Percentiles rank a stretch among this genome's conserved stretches.
Conservation (phyloP, 2,888 invertebrate species). For the Monochamus alternatus region DNA sequence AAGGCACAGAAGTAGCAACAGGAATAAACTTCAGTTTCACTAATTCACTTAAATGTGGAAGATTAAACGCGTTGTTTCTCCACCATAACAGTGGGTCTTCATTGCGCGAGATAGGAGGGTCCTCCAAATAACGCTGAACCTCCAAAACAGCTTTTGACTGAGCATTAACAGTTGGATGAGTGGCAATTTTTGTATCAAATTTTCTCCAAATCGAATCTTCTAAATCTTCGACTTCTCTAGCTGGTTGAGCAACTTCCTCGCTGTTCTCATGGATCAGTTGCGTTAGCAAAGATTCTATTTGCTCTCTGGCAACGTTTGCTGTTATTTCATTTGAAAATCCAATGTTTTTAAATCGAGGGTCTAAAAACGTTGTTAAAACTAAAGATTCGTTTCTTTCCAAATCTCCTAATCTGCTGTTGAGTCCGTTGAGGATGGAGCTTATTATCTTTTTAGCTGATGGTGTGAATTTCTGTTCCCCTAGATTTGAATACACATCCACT, state of each 20-base stretch:
- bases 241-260: background rate
- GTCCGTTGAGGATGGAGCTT: background rate
- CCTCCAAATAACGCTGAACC: slow-evolving; percentile 21
- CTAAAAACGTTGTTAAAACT: background rate
- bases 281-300: background rate
- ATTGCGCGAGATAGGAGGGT: background rate
- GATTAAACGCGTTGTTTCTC: slow-evolving; percentile 4
- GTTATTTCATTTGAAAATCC: slow-evolving; percentile 5
- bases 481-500: too few species aligned
- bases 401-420: background rate
- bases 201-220: slow-evolving; percentile 7
- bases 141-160: slow-evolving; percentile 7
- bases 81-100: slow-evolving; percentile 14
- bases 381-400: background rate
- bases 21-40: too few species aligned
- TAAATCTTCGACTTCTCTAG: background rate
- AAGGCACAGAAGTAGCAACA: too few species aligned
- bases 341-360: slow-evolving; percentile 2
- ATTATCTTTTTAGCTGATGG: background rate
- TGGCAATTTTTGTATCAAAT: slow-evolving; percentile 14
- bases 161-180: slow-evolving; percentile 8
- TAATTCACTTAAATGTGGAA: too few species aligned
- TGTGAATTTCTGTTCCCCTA: too few species aligned
- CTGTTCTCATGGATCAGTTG: background rate
- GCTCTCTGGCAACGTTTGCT: background rate